These are phyloP conservation scores for Periparus ater DNA, from an alignment of 2,797 vertebrate genomes.

Conservation along the genomic window DNA sequence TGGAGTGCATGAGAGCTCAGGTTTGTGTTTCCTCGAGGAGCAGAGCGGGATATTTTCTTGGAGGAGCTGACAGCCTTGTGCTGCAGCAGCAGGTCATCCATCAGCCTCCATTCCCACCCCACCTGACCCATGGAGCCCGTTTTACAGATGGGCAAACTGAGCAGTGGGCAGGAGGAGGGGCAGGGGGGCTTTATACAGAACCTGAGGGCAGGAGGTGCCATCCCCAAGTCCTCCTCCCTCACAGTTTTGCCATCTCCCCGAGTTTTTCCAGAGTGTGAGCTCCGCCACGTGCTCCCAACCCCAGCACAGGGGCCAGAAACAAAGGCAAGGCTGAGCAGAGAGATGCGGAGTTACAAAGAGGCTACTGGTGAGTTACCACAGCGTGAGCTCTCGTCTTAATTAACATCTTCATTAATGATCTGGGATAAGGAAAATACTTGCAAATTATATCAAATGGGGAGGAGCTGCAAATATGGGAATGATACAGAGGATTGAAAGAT, in stretches of 20 bases:
- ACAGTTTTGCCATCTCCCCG: neutral
- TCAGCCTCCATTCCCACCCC: neutral
- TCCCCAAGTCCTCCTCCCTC: neutral
- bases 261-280: neutral
- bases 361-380: constrained; percentile 11
- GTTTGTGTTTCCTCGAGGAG: accelerated
- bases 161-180: neutral
- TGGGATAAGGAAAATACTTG: neutral
- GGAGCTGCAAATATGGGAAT: neutral
- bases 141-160: neutral
- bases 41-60: neutral
- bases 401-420: constrained; percentile 34
- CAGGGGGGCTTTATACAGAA: neutral
- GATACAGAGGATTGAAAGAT: neutral
- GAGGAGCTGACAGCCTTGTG: neutral
- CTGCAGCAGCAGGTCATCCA: neutral
- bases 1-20: neutral
- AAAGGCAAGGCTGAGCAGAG: neutral
- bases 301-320: neutral
- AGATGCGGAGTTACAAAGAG: neutral
- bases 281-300: accelerated
- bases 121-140: accelerated
- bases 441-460: constrained; percentile 13
- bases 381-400: neutral
- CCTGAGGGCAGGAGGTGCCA: neutral